Evolutionary conservation across 2,888 invertebrate species (phyloP), one percentile per base, ranked within the genome.

Genomic region (Hemithea aestivaria): DNA sequence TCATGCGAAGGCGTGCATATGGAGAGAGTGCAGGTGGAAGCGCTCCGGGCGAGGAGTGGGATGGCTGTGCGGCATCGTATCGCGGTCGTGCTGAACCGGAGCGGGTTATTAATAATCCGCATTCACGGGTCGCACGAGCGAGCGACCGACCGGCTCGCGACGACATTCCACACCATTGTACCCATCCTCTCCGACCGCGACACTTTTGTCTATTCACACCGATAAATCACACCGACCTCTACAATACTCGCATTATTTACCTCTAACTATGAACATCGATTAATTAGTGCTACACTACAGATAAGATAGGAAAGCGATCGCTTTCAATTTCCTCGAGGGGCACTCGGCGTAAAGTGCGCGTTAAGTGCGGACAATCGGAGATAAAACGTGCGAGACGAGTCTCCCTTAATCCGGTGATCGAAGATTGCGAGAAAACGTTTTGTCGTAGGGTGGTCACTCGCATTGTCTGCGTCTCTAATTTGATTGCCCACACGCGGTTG

Each of bases 311-410:
- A 81, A 84, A 83, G 80, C 79, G 81, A 87, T 87, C 87, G 84
- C 80, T 84, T 87, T 87, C 87, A 85, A 87, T 87, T 87, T 84
- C 81, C 84, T 78, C 67, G 82, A 82, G 82, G 84, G 87, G 79
- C 80, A 81, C 83, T 85, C 77, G 76, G 82, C 78, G 79, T 82
- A 81, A 84, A 85, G 87, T 85, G 78, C 56, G 83, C 83, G 84
- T 84, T 83, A 84, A 87, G 85, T 85, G 87, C 80, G 83, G 75
- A 85, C 87, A 87, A 87, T 85, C 84, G 87, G 71, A 85, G 87
- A 87, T 87, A 87, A 87, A 84, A 83, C 81, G 84, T 83, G 81
- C 82, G 81, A 83, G 80, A 81, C 80, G 80, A 73, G 76, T 74
- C 77, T 77, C 87, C 87, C 85, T 85, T 85, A 85, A 87, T 85